phyloP scores from a whole-genome alignment of 2,113 vertebrate species.

The Tachuris rubrigastra region DNA sequence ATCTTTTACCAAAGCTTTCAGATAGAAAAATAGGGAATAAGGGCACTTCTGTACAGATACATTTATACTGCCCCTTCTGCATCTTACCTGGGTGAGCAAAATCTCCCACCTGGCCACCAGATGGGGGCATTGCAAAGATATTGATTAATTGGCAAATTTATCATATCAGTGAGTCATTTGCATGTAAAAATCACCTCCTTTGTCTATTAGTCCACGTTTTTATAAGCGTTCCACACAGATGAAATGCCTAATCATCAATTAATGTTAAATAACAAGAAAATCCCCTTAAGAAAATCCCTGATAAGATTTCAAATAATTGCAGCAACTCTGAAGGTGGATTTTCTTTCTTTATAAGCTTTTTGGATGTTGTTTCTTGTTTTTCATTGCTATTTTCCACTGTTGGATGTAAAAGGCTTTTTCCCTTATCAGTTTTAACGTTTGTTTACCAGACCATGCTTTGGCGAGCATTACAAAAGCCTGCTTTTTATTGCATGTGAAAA shows the following conservation, averaged over 20 bases:
- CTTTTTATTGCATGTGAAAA: neutral
- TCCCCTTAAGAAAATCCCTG: neutral
- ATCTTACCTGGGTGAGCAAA: neutral
- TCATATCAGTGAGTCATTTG: neutral
- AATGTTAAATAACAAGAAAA: neutral
- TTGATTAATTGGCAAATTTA: neutral
- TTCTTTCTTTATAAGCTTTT: neutral
- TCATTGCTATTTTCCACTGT: neutral
- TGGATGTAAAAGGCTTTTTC: neutral
- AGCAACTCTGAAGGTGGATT: neutral
- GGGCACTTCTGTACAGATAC: neutral
- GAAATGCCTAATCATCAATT: neutral
- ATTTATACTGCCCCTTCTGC: neutral
- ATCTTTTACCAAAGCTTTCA: neutral
- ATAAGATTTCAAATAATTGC: neutral
- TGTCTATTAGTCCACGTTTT: neutral
- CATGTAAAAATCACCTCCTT: neutral
- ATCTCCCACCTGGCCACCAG: constrained; percentile 48
- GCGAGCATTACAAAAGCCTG: neutral
- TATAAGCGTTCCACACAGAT: neutral
- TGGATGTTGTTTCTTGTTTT: neutral
- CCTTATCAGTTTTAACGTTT: neutral
- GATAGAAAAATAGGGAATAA: neutral
- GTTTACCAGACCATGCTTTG: neutral
- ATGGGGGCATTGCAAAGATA: constrained; percentile 41